Evolutionary conservation across 2,888 invertebrate genomes (phyloP).

Genomic region (Falcaria lacertinaria): DNA sequence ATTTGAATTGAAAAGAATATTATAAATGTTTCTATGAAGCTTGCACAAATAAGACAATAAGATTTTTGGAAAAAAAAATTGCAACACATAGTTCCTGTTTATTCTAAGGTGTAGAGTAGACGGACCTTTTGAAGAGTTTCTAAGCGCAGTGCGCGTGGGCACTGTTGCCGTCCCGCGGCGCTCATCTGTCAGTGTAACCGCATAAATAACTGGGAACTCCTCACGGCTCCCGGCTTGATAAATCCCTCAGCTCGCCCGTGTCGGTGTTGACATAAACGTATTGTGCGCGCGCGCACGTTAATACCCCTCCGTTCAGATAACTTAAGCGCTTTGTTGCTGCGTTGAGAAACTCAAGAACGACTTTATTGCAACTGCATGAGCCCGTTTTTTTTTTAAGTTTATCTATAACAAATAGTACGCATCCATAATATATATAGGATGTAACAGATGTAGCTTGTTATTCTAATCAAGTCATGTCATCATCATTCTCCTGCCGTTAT

Average conservation of each 20-base stretch:
- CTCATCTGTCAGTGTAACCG: conserved; percentile 44
- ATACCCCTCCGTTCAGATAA: conserved; percentile 15
- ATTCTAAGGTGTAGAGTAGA: background rate
- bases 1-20: no score
- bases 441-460: no score
- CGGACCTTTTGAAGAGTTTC: background rate
- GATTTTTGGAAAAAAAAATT: no score
- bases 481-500: no score
- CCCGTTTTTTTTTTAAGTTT: background rate
- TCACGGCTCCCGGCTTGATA: conserved; percentile 53
- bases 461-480: no score
- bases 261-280: conserved; percentile 45
- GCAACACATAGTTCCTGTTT: no score
- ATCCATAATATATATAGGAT: no score
- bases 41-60: no score
- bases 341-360: background rate
- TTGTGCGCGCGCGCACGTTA: conserved; percentile 26
- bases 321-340: conserved; percentile 9
- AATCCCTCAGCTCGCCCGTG: conserved; percentile 38
- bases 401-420: no score
- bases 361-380: background rate
- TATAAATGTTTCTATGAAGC: no score
- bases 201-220: conserved; percentile 42
- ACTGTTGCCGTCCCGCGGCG: conserved; percentile 45
- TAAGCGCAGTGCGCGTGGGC: conserved; percentile 39